Evolutionary conservation across 2,888 invertebrate species (phyloP).

Genomic region (Andrena hattorfiana): DNA sequence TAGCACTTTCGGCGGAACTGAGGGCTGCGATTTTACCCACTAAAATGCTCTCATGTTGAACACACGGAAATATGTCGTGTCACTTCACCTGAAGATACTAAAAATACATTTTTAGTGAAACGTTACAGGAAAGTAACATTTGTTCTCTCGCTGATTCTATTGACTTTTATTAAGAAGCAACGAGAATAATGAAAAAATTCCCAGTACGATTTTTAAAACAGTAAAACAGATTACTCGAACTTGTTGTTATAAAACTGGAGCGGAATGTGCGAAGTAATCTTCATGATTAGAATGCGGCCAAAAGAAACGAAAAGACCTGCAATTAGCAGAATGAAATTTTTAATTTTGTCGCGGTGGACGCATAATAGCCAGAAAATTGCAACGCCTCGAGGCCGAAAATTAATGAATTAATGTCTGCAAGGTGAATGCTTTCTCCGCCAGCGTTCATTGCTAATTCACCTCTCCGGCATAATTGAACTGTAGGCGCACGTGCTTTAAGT

Average conservation of each 20-base stretch:
- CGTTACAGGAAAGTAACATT: no score
- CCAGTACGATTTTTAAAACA: no score
- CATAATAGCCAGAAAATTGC: background rate
- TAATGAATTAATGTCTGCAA: slow-evolving; percentile 6
- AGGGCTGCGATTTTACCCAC: no score
- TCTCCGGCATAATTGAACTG: slow-evolving; percentile 20
- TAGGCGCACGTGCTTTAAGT: slow-evolving; percentile 14
- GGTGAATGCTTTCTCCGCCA: background rate
- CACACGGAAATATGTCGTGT: no score
- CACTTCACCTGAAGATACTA: no score
- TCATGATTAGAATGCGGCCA: background rate
- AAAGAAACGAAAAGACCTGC: background rate
- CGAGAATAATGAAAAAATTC: no score
- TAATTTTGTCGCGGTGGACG: background rate
- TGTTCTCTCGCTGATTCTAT: no score
- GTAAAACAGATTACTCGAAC: background rate
- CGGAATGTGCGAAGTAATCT: background rate
- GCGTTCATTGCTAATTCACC: slow-evolving; percentile 13
- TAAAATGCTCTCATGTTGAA: no score
- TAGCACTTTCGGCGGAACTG: no score
- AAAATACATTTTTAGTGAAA: no score
- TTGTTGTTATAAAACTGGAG: background rate
- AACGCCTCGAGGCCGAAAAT: background rate
- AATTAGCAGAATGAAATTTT: background rate
- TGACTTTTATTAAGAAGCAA: no score